Base-by-base conservation (phyloP, 2,797 vertebrate genomes). In the Austrolebias charrua region DNA sequence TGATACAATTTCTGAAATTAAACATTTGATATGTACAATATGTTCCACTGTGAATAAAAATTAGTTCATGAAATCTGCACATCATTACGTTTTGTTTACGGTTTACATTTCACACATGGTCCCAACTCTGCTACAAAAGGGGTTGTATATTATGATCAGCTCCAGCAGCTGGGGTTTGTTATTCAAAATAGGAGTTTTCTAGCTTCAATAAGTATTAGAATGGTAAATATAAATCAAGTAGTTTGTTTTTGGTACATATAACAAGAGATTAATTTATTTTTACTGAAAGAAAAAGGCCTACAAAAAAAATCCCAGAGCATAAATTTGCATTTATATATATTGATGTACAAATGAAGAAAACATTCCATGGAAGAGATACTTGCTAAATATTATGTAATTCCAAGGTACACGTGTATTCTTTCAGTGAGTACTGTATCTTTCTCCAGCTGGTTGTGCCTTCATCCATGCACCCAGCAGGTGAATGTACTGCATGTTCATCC, bases 401-500 rank as follows among this genome's bases (percentile, higher is more conserved):
- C 63, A 7, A 16, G 15, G 12, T 15, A 2, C 29, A 59, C 12
- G 24, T 20, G 8, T 20, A 1, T 2, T 46, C 53, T 24, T 29
- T 16, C 8, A n/a, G 1, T 28, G n/a, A 16, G 35, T 35, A 33
- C 12, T 63, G 42, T 19, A 55, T 42, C 18, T 49, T 28, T 44
- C 18, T 2, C 15, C 12, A 19, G 35, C 61, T 42, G 40, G 51
- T 64, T 42, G 45, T 0, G 24, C 6, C n/a, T 38, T 0, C 10
- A 33, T n/a, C 19, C 2, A 15, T 12, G 29, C 7, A 28, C 9
- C 24, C 5, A 4, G 19, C 6, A 18, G 10, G 5, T 4, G 14
- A 18, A 60, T 13, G 24, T 3, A 48, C 33, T 19, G 6, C 45
- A 7, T 1, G n/a, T 43, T 14, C 65, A 40, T 75, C 65, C 44